A percentile compares a stretch with the other conserved stretches of the same genome.
Evolutionary conservation across 2,888 invertebrate species (phyloP).

Genomic region (Itoplectis maculator): DNA sequence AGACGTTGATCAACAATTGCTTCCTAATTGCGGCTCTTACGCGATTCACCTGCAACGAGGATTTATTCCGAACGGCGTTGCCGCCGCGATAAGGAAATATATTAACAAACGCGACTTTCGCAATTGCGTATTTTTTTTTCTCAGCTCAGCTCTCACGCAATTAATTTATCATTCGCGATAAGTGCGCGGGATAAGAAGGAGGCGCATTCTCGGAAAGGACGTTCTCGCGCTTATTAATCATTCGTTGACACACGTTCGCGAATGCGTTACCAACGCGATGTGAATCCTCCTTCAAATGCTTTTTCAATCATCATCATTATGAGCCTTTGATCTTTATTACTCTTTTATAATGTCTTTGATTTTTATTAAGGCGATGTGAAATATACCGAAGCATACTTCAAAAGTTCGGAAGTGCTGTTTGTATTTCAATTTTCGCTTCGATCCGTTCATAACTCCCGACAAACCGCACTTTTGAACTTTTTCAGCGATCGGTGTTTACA

Average conservation of each 20-base stretch:
- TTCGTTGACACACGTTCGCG: not conserved
- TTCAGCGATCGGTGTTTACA: no score
- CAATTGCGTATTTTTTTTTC: not conserved
- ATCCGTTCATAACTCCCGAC: no score
- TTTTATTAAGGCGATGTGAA: no score
- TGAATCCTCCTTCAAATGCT: not conserved
- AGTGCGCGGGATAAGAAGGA: not conserved
- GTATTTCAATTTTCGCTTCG: no score
- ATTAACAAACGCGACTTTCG: not conserved
- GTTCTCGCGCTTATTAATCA: not conserved
- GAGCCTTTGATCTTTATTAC: no score
- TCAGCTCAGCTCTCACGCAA: slow-evolving; percentile 16
- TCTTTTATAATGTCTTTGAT: no score
- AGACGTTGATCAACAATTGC: slow-evolving; percentile 44
- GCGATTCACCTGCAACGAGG: slow-evolving; percentile 14
- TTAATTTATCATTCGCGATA: slow-evolving; percentile 20
- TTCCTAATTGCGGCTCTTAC: slow-evolving; percentile 41
- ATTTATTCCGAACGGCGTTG: not conserved
- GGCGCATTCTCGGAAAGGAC: slow-evolving; percentile 6
- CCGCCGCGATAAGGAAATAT: slow-evolving; percentile 4
- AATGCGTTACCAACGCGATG: not conserved
- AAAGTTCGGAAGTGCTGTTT: no score
- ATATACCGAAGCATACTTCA: no score
- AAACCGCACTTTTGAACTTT: no score
- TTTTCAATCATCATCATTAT: no score